A percentile compares a stretch with the other conserved stretches of the same genome.
These are phyloP conservation scores for Cryptocephalus primarius DNA, from an alignment of 2,888 invertebrate genomes.

Conservation along the genomic window DNA sequence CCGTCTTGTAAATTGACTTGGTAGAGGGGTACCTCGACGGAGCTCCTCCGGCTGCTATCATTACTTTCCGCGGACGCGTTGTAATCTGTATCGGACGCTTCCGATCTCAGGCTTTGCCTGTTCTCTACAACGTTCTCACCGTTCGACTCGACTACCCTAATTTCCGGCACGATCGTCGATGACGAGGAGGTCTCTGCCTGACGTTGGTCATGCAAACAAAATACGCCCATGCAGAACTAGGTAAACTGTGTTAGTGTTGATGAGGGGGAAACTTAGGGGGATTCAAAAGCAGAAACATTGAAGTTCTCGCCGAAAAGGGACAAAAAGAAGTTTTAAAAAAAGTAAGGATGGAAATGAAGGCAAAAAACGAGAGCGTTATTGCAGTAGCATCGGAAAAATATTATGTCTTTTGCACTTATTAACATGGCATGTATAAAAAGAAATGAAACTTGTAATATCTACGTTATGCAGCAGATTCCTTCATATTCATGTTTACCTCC, in stretches of 20 bases:
- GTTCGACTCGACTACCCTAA: not conserved
- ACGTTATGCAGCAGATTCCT: too few relatives aligned
- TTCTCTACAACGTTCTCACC: not conserved
- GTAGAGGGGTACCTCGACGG: constrained; percentile 13
- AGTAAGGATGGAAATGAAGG: too few relatives aligned
- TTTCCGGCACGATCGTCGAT: not conserved
- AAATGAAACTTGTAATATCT: too few relatives aligned
- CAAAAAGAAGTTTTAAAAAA: too few relatives aligned
- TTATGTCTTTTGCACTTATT: too few relatives aligned
- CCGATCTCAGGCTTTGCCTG: constrained; percentile 9
- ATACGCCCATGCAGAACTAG: constrained; percentile 20
- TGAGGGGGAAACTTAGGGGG: not conserved
- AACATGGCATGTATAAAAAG: too few relatives aligned
- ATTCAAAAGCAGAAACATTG: too few relatives aligned
- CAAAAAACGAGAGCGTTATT: too few relatives aligned
- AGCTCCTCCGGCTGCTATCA: constrained; percentile 25
- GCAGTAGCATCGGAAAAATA: too few relatives aligned
- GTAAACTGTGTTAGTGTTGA: not conserved
- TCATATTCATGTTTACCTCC: too few relatives aligned
- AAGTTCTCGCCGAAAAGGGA: too few relatives aligned
- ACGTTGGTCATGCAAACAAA: constrained; percentile 30
- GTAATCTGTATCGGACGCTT: constrained; percentile 30
- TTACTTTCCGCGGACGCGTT: constrained; percentile 34
- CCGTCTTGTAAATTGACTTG: not conserved
- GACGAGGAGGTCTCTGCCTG: not conserved